Conservation (phyloP, 2,113 vertebrate genomes). For the Ammodytes dubius region DNA sequence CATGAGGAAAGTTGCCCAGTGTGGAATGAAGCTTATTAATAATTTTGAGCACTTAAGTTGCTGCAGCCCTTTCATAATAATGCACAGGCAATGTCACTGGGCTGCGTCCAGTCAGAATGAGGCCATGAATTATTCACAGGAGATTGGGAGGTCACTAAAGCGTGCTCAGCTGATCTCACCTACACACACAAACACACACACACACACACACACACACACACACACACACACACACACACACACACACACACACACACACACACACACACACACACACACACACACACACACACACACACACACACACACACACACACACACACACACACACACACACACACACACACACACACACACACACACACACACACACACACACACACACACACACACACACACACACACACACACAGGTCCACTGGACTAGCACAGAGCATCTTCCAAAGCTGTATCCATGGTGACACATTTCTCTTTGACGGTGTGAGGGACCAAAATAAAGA, state of each 20-base stretch:
- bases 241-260: constrained; percentile 20
- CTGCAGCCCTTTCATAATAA: constrained; percentile 48
- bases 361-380: too few relatives aligned
- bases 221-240: constrained; percentile 19
- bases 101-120: constrained; percentile 70
- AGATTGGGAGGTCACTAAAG: constrained; percentile 74
- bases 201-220: not conserved
- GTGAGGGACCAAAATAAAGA: not conserved
- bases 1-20: constrained; percentile 4
- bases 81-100: constrained; percentile 32
- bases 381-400: constrained; percentile 14
- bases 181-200: constrained; percentile 10
- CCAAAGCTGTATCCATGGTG: constrained; percentile 44
- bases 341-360: too few relatives aligned
- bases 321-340: not conserved
- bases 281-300: constrained; percentile 18
- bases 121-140: constrained; percentile 79
- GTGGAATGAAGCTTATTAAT: constrained; percentile 57
- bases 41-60: constrained; percentile 50
- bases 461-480: constrained; percentile 40
- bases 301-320: constrained; percentile 19
- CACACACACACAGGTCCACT: constrained; percentile 21
- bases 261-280: constrained; percentile 16
- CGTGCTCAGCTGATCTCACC: constrained; percentile 53
- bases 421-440: constrained; percentile 16